These are phyloP conservation scores for Opisthocomus hoazin DNA, from an alignment of 2,113 vertebrate genomes.

Conservation along the genomic window DNA sequence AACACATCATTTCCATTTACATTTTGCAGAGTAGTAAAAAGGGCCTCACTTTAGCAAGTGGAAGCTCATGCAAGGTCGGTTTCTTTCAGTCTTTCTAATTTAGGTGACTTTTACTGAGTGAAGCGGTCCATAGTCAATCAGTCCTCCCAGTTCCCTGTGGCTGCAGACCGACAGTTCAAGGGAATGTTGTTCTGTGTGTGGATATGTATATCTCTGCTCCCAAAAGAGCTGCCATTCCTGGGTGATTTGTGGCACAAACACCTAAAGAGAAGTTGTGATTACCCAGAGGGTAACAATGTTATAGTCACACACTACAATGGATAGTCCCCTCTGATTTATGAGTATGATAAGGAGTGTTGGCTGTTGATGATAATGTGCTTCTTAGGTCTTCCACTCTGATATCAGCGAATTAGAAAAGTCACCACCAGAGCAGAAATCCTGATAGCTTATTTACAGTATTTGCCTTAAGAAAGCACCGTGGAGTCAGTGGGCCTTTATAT, in stretches of 20 bases:
- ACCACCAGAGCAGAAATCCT: not conserved
- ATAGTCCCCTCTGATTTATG: not conserved
- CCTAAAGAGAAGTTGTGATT: not conserved
- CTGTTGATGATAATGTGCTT: not conserved
- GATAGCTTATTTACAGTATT: not conserved
- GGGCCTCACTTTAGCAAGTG: not conserved
- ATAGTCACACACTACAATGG: not conserved
- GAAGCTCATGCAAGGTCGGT: not conserved
- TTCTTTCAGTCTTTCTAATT: not conserved
- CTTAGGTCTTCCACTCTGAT: not conserved
- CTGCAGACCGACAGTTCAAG: not conserved
- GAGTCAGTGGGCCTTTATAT: not conserved
- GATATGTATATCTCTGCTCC: not conserved
- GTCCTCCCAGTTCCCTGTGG: not conserved
- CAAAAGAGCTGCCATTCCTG: constrained; percentile 1
- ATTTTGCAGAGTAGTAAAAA: not conserved
- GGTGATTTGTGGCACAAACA: not conserved
- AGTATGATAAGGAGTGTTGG: not conserved
- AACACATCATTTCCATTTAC: not conserved
- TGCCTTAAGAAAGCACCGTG: not conserved
- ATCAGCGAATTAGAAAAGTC: not conserved
- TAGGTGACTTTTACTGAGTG: not conserved
- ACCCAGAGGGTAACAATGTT: not conserved
- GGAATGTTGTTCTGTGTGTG: not conserved
- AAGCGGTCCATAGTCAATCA: not conserved